These are phyloP conservation scores for Acrossocheilus wenchowensis DNA, from an alignment of 2,797 vertebrate genomes.

Conservation along the genomic window DNA sequence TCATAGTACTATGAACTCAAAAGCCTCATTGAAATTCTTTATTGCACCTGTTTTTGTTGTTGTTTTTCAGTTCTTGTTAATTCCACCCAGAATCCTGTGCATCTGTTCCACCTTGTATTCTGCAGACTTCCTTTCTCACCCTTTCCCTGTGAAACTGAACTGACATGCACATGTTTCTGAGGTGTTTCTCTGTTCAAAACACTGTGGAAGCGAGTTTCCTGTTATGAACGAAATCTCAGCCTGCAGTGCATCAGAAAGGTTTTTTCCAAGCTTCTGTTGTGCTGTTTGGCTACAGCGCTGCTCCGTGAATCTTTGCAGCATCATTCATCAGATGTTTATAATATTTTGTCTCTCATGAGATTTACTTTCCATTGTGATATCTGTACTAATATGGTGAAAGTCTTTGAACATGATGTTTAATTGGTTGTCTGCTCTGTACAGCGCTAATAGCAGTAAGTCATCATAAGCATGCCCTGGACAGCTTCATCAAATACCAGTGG, in stretches of 20 bases:
- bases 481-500: slow-evolving; percentile 19
- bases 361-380: slow-evolving; percentile 40
- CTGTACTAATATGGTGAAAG: slow-evolving; percentile 49
- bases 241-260: not conserved
- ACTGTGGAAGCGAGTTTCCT: not conserved
- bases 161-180: not conserved
- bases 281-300: not conserved
- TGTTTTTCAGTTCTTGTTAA: not conserved
- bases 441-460: slow-evolving; percentile 13
- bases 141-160: not conserved
- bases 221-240: too few species aligned
- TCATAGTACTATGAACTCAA: too few species aligned
- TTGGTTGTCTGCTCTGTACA: slow-evolving; percentile 12
- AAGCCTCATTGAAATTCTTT: not conserved
- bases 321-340: slow-evolving; percentile 18
- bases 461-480: not conserved
- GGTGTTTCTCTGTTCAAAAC: not conserved
- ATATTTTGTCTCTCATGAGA: slow-evolving; percentile 43
- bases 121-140: not conserved
- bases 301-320: not conserved
- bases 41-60: not conserved
- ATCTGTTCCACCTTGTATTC: not conserved
- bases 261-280: slow-evolving; percentile 12
- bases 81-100: not conserved
- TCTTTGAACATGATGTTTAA: slow-evolving; percentile 21